Base-by-base conservation (phyloP, 2,888 invertebrate species). In the Reticulitermes lucifugus region DNA sequence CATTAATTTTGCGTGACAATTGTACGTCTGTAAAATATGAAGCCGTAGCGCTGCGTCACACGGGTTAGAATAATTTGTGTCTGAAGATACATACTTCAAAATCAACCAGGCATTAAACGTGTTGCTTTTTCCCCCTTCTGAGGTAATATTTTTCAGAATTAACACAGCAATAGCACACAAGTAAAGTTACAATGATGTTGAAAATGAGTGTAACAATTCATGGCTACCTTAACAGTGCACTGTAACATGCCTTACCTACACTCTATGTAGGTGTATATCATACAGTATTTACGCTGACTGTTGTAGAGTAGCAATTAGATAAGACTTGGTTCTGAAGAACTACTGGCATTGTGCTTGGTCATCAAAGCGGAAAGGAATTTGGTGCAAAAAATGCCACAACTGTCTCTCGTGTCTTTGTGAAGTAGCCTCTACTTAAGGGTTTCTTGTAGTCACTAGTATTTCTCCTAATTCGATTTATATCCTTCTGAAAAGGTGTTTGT, bases 291-390 rank as follows among this genome's bases (percentile, higher is more conserved):
- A 60, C 21, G 21, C 60, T 18, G 60, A 60, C 60, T 60, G 22
- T 60, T 60, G 60, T 60, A 60, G 21, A 21, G 60, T 60, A 60
- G 60, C 60, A 60, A 1, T 60, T 60, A 60, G 14, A 21, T 60
- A 60, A 60, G 14, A 21, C 21, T 1, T 60, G 60, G 60, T 22
- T 60, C 60, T 18, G 60, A 12, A 12, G 21, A 60, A 60, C 21
- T 21, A 6, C 21, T 60, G 10, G 21, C 60, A 60, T 60, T 60
- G 60, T 21, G 60, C 21, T 60, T 21, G 60, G 18, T 12, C 60
- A 60, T 60, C 60, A 60, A 60, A 60, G 60, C 60, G 60, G 18
- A n/a, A 60, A 60, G 60, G 60, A 60, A 60, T 60, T 60, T 35
- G 35, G 35, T 35, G 35, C 35, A 35, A 35, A 35, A 35, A 35